Evolutionary conservation across 1,140 invertebrate species (phyloP).

Genomic region (Leptinotarsa defecta): DNA sequence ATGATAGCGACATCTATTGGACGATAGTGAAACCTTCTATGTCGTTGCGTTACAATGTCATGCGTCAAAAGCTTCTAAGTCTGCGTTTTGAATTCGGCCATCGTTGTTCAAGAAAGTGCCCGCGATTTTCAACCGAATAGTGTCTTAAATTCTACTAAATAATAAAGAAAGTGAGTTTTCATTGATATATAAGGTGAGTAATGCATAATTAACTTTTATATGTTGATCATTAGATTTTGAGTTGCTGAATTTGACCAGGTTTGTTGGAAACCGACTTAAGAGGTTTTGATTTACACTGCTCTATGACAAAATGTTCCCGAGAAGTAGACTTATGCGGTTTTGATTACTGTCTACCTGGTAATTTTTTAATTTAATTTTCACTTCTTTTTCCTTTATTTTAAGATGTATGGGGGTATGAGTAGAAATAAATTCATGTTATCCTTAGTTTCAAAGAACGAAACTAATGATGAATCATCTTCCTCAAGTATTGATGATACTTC

Average conservation of each 20-base stretch:
- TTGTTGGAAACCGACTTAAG: constrained; percentile 10
- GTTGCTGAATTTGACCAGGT: background rate
- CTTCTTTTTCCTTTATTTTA: too few species aligned
- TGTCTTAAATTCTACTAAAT: background rate
- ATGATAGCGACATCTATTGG: too few species aligned
- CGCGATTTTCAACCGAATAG: background rate
- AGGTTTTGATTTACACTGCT: background rate
- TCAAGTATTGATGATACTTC: background rate
- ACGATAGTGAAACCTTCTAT: too few species aligned
- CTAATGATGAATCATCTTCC: constrained; percentile 7
- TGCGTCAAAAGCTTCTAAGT: constrained; percentile 8
- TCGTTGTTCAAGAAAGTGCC: too few species aligned
- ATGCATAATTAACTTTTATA: too few species aligned
- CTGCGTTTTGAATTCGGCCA: background rate
- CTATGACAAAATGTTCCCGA: too few species aligned
- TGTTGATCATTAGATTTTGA: too few species aligned
- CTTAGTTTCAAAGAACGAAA: background rate
- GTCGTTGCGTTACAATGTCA: background rate
- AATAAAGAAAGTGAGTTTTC: constrained; percentile 8
- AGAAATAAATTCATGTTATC: constrained; percentile 9
- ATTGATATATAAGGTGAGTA: background rate
- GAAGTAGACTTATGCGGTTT: background rate
- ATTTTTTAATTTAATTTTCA: too few species aligned
- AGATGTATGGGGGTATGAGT: background rate
- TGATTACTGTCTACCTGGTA: background rate